Evolutionary conservation across 2,113 vertebrate species (phyloP), one percentile per base, ranked within the genome.

Genomic region (Seriola aureovittata): DNA sequence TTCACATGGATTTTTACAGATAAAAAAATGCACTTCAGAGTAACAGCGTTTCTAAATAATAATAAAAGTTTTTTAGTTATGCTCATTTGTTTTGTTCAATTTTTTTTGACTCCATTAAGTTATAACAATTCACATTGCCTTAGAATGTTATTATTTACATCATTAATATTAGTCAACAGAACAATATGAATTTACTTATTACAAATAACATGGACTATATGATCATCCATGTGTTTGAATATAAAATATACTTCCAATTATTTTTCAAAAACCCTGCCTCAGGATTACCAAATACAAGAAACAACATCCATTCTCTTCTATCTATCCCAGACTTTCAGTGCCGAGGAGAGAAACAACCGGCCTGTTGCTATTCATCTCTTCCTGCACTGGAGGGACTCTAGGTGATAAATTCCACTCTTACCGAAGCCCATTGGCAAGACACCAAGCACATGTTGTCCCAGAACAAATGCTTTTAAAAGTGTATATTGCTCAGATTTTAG

Each of bases 371-470:
- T 93, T 87, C 84, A 93, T 91, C 88, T 91, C 80, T 60, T 90
- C 65, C 78, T 82, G 71, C 81, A 85, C 88, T 88, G 84, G 73
- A 85, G 84, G 86, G 84, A 63, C 80, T 81, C 48, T 23, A 75
- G 77, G 78, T 92, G 87, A 93, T 91, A 92, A 85, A 92, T 91
- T 90, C 80, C 75, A 60, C 85, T 89, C 84, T 91, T 84, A 87
- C 88, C 76, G 67, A 82, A 91, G 76, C 89, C 84, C 81, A 72
- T 7, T 92, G 91, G 92, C 87, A 83, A 88, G 84, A 85, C 85
- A 91, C 77, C 92, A 80, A 88, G 89, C 82, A 88, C 83, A 91
- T 92, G 90, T 83, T 90, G 87, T 91, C 82, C 54, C 55, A 88
- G 84, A 90, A 90, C 81, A 88, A 90, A 91, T 89, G 84, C 82